Evolutionary conservation across 2,113 vertebrate genomes (phyloP).

Genomic region (Pimephales promelas): DNA sequence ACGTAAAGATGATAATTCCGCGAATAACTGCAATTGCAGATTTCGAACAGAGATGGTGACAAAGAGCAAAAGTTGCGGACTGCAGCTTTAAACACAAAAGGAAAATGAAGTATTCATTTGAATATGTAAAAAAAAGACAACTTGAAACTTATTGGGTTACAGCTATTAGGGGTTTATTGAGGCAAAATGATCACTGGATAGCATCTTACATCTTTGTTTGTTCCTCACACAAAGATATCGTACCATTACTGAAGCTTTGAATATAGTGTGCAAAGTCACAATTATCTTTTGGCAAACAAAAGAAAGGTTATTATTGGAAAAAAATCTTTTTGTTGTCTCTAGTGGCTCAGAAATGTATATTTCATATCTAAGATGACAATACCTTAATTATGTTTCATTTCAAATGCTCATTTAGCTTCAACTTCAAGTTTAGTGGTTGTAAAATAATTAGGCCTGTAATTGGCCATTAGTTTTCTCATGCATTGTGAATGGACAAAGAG

Average conservation of each 20-base stretch:
- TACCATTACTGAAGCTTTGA: not conserved
- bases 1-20: too few species aligned
- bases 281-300: not conserved
- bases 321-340: not conserved
- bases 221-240: not conserved
- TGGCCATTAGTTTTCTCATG: not conserved
- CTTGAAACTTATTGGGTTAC: not conserved
- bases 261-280: too few species aligned
- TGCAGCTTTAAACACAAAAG: too few species aligned
- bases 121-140: too few species aligned
- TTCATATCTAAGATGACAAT: not conserved
- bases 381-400: not conserved
- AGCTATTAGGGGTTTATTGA: not conserved
- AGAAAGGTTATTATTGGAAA: not conserved
- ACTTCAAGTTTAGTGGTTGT: not conserved
- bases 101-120: too few species aligned
- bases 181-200: not conserved
- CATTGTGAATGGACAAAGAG: conserved; percentile 30
- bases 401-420: not conserved
- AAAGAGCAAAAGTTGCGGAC: too few species aligned
- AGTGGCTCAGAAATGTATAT: not conserved
- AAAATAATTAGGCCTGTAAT: not conserved
- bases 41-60: too few species aligned
- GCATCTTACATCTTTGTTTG: not conserved
- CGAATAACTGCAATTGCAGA: too few species aligned